Evolutionary conservation across 2,797 vertebrate species (phyloP).

Genomic region (Lateolabrax maculatus): DNA sequence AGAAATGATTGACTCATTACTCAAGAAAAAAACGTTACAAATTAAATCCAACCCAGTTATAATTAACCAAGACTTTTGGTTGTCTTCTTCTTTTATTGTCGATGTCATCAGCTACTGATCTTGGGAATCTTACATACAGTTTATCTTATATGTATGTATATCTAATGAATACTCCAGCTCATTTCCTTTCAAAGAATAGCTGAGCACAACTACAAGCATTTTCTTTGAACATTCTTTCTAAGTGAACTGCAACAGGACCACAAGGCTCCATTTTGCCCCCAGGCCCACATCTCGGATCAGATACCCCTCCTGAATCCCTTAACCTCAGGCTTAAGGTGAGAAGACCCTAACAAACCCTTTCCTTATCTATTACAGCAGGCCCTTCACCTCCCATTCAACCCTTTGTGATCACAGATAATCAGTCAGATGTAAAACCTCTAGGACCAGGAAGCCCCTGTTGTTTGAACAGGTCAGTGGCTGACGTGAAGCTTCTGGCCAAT

Average conservation of each 20-base stretch:
- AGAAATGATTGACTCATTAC: neutral
- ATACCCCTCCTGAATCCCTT: slow-evolving; percentile 24
- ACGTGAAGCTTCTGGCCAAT: slow-evolving; percentile 72
- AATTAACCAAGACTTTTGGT: neutral
- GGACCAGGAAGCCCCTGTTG: slow-evolving; percentile 64
- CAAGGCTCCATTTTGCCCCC: neutral
- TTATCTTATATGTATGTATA: too few species aligned
- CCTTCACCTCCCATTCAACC: slow-evolving; percentile 25
- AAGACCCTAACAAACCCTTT: slow-evolving; percentile 7
- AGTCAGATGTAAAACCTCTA: slow-evolving; percentile 45
- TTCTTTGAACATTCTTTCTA: slow-evolving; percentile 14
- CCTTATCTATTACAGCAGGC: slow-evolving; percentile 42
- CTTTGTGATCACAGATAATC: slow-evolving; percentile 57
- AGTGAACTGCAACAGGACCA: slow-evolving; percentile 3
- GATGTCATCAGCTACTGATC: neutral
- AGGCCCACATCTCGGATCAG: slow-evolving; percentile 23
- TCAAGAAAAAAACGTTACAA: neutral
- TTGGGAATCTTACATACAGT: neutral
- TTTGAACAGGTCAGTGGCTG: slow-evolving; percentile 73
- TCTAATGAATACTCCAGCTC: neutral
- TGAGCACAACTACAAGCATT: neutral
- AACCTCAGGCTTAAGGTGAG: slow-evolving; percentile 39
- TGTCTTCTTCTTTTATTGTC: neutral
- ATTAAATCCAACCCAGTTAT: neutral
- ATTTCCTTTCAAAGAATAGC: neutral